Percentiles rank a stretch among this genome's conserved stretches.
phyloP scores from a whole-genome alignment of 2,888 invertebrate species.

The Orgyia antiqua region DNA sequence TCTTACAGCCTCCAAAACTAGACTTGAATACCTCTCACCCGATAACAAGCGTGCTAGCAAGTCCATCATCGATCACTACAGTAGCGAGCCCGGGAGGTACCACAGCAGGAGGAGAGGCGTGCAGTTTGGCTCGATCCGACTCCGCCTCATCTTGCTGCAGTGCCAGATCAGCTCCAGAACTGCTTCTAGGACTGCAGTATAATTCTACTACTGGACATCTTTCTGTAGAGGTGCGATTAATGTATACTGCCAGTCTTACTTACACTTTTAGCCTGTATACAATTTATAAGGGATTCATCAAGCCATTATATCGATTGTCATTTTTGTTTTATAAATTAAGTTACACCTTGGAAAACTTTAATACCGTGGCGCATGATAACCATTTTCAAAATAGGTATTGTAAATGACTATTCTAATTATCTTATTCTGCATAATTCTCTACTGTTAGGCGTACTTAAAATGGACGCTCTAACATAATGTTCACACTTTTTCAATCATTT shows the following conservation, averaged over 20 bases:
- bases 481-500: too few relatives aligned
- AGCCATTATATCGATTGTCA: too few relatives aligned
- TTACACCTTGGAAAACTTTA: too few relatives aligned
- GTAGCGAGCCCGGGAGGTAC: slow-evolving; percentile 35
- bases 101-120: slow-evolving; percentile 52
- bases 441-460: too few relatives aligned
- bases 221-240: slow-evolving; percentile 87
- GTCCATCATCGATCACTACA: slow-evolving; percentile 55
- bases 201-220: slow-evolving; percentile 95
- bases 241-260: not conserved
- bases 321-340: too few relatives aligned
- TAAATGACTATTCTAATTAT: too few relatives aligned
- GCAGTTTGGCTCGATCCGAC: slow-evolving; percentile 92
- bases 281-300: too few relatives aligned
- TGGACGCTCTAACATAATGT: too few relatives aligned
- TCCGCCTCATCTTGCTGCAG: slow-evolving; percentile 97
- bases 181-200: slow-evolving; percentile 93
- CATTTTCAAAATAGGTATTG: too few relatives aligned
- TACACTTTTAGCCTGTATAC: too few relatives aligned
- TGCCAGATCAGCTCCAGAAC: slow-evolving; percentile 92
- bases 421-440: too few relatives aligned
- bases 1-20: slow-evolving; percentile 54
- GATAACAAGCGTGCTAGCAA: slow-evolving; percentile 55
- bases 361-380: too few relatives aligned
- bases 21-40: slow-evolving; percentile 51